Percentiles rank a stretch among this genome's conserved stretches.
Conservation (phyloP, 2,797 vertebrate genomes). For the Syngnathus acus region DNA sequence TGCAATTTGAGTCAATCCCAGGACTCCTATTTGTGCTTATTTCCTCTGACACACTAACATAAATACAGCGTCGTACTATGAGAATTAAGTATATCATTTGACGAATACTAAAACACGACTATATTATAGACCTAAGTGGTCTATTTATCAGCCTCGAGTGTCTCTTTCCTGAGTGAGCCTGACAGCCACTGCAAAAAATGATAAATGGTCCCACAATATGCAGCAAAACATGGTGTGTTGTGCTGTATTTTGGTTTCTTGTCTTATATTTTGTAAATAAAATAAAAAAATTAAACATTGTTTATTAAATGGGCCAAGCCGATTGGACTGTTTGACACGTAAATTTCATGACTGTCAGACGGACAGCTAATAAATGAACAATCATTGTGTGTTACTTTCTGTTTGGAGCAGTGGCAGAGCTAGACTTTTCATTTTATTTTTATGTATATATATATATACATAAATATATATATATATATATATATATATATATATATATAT, state of each 20-base stretch:
- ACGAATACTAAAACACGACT: neutral
- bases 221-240: neutral
- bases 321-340: neutral
- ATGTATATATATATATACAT: too few species aligned
- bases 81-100: neutral
- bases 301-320: neutral
- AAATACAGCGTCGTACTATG: neutral
- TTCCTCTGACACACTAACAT: conserved; percentile 49
- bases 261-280: neutral
- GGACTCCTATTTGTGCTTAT: conserved; percentile 34
- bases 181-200: neutral
- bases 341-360: neutral
- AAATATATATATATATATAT: too few species aligned
- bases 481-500: too few species aligned
- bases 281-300: neutral
- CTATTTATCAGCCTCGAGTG: neutral
- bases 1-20: conserved; percentile 32
- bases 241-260: neutral
- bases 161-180: neutral
- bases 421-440: too few species aligned
- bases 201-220: neutral
- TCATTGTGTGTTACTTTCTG: neutral
- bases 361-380: neutral
- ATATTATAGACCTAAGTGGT: neutral
- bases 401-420: too few species aligned